Percentiles rank a stretch among this genome's conserved stretches.
These are phyloP conservation scores for Hydractinia symbiolongicarpus DNA, from an alignment of 30 jellyfish, hydroid and myxozoan genomes.

Conservation along the genomic window DNA sequence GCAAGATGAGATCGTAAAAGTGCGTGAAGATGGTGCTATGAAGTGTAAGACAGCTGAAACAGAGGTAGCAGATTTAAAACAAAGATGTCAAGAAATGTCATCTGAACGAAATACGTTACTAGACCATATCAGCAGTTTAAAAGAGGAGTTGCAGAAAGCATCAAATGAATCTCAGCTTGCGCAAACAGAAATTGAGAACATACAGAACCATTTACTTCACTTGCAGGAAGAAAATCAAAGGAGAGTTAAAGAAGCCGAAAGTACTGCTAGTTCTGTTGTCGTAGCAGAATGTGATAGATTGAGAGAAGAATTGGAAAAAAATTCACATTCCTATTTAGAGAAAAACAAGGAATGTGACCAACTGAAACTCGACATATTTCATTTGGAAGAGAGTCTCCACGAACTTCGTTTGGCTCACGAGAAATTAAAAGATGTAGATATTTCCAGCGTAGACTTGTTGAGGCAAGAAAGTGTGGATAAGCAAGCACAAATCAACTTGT, in stretches of 20 bases:
- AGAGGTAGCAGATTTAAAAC: background rate
- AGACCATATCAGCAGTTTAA: background rate
- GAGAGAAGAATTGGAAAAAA: slow-evolving; percentile 31
- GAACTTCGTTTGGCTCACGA: background rate
- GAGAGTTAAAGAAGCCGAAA: slow-evolving; percentile 6
- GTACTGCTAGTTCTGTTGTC: background rate
- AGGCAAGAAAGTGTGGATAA: background rate
- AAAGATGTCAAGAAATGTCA: background rate
- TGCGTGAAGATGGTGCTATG: background rate
- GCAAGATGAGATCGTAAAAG: background rate
- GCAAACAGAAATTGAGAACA: background rate
- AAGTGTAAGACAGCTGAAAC: background rate
- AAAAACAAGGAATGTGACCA: slow-evolving; percentile 31
- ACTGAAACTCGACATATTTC: slow-evolving; percentile 18
- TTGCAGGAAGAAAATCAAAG: background rate
- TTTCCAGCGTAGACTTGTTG: background rate
- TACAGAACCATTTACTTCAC: background rate
- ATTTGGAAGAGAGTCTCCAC: slow-evolving; percentile 29
- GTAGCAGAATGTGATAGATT: slow-evolving; percentile 15
- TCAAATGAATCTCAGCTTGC: slow-evolving; percentile 17
- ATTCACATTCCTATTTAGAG: slow-evolving; percentile 13
- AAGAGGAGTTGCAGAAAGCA: background rate
- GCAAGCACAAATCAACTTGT: slow-evolving; percentile 10
- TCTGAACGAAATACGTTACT: background rate
- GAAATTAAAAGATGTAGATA: background rate